phyloP scores from a whole-genome alignment of 2,888 invertebrate species.

The Maniola hyperantus region DNA sequence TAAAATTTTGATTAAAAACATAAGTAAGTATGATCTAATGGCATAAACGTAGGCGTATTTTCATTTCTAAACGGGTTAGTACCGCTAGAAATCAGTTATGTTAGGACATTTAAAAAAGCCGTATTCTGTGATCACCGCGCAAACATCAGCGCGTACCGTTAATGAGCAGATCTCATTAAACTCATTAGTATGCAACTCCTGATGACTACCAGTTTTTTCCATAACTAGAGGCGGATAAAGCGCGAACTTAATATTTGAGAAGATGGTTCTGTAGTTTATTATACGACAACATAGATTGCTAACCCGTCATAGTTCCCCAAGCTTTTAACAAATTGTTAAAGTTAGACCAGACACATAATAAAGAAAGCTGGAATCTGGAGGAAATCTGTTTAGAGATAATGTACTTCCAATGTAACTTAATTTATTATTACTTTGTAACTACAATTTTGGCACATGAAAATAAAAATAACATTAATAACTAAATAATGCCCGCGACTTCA shows the following conservation, averaged over 20 bases:
- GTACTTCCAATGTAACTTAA: too few relatives aligned
- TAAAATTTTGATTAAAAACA: not conserved
- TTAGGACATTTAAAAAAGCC: constrained; percentile 34
- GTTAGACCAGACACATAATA: too few relatives aligned
- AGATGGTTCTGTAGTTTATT: constrained; percentile 6
- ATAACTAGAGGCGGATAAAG: constrained; percentile 26
- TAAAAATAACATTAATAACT: too few relatives aligned
- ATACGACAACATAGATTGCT: not conserved
- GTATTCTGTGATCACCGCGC: constrained; percentile 20
- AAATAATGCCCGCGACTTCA: too few relatives aligned
- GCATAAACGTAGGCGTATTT: not conserved
- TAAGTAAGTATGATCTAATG: not conserved
- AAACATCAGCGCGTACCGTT: constrained; percentile 29
- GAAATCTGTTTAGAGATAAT: too few relatives aligned
- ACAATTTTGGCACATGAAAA: too few relatives aligned
- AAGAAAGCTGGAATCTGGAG: too few relatives aligned
- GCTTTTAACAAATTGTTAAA: too few relatives aligned
- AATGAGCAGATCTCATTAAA: constrained; percentile 39
- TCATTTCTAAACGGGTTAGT: constrained; percentile 20
- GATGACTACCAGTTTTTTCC: constrained; percentile 38
- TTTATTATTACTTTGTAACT: too few relatives aligned
- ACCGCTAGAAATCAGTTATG: constrained; percentile 29
- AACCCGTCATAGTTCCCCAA: too few relatives aligned
- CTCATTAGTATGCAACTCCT: constrained; percentile 36
- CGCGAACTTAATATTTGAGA: not conserved